phyloP scores from a whole-genome alignment of 2,888 invertebrate genomes.

The Polydrusus tereticollis region DNA sequence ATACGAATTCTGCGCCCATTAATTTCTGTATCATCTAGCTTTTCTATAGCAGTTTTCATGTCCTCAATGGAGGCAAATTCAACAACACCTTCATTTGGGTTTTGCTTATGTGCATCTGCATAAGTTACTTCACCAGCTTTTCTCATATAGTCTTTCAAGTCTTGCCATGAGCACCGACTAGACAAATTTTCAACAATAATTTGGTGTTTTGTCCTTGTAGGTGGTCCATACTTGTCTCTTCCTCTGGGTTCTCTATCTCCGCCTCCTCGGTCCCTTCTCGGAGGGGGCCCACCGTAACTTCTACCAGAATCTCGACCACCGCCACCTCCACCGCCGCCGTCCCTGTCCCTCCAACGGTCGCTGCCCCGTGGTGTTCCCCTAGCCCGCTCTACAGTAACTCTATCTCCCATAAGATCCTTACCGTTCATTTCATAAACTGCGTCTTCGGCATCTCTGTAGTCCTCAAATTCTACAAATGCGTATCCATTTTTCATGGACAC shows the following conservation, averaged over 20 bases:
- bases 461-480: slow-evolving; percentile 99
- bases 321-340: slow-evolving; percentile 68
- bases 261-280: slow-evolving; percentile 58
- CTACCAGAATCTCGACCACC: slow-evolving; percentile 59
- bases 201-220: slow-evolving; percentile 96
- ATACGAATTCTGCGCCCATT: slow-evolving; percentile 92
- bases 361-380: slow-evolving; percentile 80
- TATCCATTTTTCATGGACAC: slow-evolving; percentile 97
- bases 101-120: slow-evolving; percentile 93
- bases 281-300: slow-evolving; percentile 39
- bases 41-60: slow-evolving; percentile 94
- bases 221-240: slow-evolving; percentile 89
- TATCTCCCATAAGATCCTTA: slow-evolving; percentile 94
- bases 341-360: slow-evolving; percentile 79
- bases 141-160: slow-evolving; percentile 98
- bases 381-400: slow-evolving; percentile 89
- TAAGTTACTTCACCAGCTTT: slow-evolving; percentile 98
- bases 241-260: slow-evolving; percentile 73
- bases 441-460: slow-evolving; percentile 97
- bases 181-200: slow-evolving; percentile 98
- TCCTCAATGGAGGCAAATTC: slow-evolving; percentile 94
- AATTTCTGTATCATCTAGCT: slow-evolving; percentile 93
- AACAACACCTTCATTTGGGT: slow-evolving; percentile 73
- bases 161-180: slow-evolving; percentile 99
- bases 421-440: slow-evolving; percentile 99